Conservation (phyloP, 2,797 vertebrate species). For the Myotis myotis region DNA sequence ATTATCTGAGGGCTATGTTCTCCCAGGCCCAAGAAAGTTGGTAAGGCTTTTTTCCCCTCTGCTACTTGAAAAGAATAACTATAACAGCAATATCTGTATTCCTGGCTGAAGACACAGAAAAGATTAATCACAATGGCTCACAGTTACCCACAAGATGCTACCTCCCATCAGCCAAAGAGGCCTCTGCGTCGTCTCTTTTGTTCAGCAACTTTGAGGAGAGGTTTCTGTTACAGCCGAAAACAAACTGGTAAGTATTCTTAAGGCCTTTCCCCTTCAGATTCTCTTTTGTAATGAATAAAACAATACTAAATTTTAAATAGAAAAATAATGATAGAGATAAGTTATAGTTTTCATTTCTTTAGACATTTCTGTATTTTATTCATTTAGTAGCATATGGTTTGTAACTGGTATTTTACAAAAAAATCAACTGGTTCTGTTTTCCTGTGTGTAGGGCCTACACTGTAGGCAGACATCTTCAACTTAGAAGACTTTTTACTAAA, state of each 20-base stretch:
- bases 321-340: background rate
- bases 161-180: background rate
- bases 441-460: too few species aligned
- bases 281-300: background rate
- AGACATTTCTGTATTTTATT: background rate
- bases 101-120: conserved; percentile 1
- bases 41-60: background rate
- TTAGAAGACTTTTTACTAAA: conserved; percentile 18
- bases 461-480: background rate
- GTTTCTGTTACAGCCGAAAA: background rate
- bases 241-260: background rate
- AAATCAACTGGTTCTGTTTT: background rate
- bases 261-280: background rate
- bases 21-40: background rate
- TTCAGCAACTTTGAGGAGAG: background rate
- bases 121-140: background rate
- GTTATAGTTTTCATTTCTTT: background rate
- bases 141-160: background rate
- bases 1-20: background rate
- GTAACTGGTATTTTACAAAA: background rate
- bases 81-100: background rate
- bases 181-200: background rate
- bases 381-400: background rate
- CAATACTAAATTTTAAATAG: background rate
- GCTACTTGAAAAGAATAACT: background rate